Evolutionary conservation across 1,140 invertebrate genomes (phyloP).

Genomic region (Drosophila tristis): DNA sequence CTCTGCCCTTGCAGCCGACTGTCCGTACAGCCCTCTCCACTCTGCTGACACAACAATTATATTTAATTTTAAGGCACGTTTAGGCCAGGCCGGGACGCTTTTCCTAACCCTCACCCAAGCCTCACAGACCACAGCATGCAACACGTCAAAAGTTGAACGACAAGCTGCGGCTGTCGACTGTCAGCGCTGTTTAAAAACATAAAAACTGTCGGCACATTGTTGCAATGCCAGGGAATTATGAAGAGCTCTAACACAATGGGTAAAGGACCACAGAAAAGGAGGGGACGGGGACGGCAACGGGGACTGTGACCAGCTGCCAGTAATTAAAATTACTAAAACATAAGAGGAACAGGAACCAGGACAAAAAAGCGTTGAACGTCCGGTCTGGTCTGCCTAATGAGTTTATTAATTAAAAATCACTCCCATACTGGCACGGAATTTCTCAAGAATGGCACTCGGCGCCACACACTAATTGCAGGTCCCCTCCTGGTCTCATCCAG

Average conservation of each 20-base stretch:
- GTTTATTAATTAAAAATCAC: slow-evolving; percentile 80
- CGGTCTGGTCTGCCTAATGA: slow-evolving; percentile 63
- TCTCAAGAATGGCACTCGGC: background rate
- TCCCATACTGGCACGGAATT: slow-evolving; percentile 25
- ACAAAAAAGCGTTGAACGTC: slow-evolving; percentile 24
- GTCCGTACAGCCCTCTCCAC: slow-evolving; percentile 7
- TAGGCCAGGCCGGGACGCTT: slow-evolving; percentile 22
- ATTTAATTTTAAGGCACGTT: slow-evolving; percentile 25
- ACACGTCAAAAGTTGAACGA: slow-evolving; percentile 79
- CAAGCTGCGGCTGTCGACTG: slow-evolving; percentile 51
- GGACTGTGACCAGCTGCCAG: slow-evolving; percentile 50
- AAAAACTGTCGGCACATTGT: slow-evolving; percentile 77
- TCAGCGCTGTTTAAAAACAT: slow-evolving; percentile 67
- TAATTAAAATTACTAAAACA: slow-evolving; percentile 75
- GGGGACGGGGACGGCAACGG: background rate
- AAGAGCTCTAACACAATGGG: slow-evolving; percentile 13
- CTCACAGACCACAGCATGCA: slow-evolving; percentile 58
- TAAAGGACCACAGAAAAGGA: slow-evolving; percentile 11
- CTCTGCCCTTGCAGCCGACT: slow-evolving; percentile 3
- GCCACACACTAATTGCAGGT: slow-evolving; percentile 43
- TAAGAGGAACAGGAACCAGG: slow-evolving; percentile 18
- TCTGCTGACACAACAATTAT: slow-evolving; percentile 54
- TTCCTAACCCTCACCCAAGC: slow-evolving; percentile 13
- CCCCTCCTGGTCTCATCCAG: background rate
- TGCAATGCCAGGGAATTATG: slow-evolving; percentile 77